Evolutionary conservation across 2,113 vertebrate species (phyloP).

Genomic region (Dolichallabes microphthalmus): DNA sequence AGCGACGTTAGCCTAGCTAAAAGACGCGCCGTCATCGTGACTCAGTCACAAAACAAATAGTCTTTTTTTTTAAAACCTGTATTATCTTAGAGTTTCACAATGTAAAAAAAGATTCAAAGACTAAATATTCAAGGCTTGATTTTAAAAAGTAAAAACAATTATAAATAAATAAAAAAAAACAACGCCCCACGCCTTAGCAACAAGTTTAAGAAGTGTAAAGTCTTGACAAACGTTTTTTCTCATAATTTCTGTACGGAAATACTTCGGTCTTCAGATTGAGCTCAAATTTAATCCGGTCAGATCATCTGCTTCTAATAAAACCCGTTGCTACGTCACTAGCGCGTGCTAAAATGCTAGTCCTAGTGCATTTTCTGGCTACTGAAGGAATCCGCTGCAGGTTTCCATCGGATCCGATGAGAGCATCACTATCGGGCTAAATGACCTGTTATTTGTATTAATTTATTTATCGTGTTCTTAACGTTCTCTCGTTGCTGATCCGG

Average conservation of each 20-base stretch:
- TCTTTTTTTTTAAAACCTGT: not conserved
- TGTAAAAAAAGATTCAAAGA: not conserved
- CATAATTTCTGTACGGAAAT: too few relatives aligned
- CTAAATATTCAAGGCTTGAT: too few relatives aligned
- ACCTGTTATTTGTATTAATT: not conserved
- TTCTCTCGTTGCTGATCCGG: too few relatives aligned
- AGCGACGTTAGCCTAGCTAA: not conserved
- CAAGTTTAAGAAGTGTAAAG: too few relatives aligned
- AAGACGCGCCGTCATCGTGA: not conserved
- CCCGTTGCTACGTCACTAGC: not conserved
- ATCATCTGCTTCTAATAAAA: not conserved
- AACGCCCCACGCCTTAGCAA: too few relatives aligned
- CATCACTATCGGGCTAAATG: not conserved
- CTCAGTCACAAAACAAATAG: not conserved
- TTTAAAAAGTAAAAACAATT: too few relatives aligned
- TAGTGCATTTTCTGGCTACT: not conserved
- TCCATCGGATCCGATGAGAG: not conserved
- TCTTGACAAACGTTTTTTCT: too few relatives aligned
- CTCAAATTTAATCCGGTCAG: not conserved
- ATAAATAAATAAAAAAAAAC: too few relatives aligned
- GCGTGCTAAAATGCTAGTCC: not conserved
- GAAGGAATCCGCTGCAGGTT: not conserved
- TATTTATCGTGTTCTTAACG: not conserved
- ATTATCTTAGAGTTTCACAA: not conserved
- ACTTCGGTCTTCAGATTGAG: not conserved